These are phyloP conservation scores for Girardinus metallicus DNA, from an alignment of 2,797 vertebrate genomes.

Conservation along the genomic window DNA sequence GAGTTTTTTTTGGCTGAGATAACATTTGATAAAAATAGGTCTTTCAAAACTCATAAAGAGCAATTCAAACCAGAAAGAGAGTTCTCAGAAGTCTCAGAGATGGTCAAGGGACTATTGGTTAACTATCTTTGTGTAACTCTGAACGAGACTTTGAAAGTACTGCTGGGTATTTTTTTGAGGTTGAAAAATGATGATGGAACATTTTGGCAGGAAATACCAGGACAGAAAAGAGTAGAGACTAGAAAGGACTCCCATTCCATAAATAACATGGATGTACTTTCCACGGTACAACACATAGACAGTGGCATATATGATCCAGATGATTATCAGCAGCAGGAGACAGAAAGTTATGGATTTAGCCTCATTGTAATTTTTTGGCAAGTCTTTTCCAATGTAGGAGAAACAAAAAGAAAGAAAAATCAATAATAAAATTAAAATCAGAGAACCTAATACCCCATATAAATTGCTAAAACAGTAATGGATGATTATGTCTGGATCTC, in stretches of 20 bases:
- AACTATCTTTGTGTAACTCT: constrained; percentile 6
- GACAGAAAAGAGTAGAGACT: constrained; percentile 78
- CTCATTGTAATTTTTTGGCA: constrained; percentile 90
- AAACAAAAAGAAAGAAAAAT: constrained; percentile 79
- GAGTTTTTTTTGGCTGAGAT: too few species aligned
- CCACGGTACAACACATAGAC: constrained; percentile 44
- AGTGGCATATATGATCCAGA: constrained; percentile 78
- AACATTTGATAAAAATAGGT: background rate
- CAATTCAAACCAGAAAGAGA: background rate
- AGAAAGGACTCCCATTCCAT: constrained; percentile 62
- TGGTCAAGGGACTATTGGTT: background rate
- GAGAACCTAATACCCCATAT: constrained; percentile 21
- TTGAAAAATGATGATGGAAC: constrained; percentile 83
- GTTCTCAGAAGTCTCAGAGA: background rate
- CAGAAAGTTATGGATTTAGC: constrained; percentile 88
- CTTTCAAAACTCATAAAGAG: background rate
- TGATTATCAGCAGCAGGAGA: constrained; percentile 81
- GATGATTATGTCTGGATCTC: constrained; percentile 69
- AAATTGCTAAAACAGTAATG: constrained; percentile 67
- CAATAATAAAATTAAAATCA: constrained; percentile 26
- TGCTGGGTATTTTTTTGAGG: constrained; percentile 73
- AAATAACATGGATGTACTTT: constrained; percentile 56
- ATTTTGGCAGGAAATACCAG: constrained; percentile 86
- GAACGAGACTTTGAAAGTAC: constrained; percentile 23
- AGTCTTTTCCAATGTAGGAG: constrained; percentile 87